Evolutionary conservation across 2,797 vertebrate species (phyloP).

Genomic region (Spatula clypeata): DNA sequence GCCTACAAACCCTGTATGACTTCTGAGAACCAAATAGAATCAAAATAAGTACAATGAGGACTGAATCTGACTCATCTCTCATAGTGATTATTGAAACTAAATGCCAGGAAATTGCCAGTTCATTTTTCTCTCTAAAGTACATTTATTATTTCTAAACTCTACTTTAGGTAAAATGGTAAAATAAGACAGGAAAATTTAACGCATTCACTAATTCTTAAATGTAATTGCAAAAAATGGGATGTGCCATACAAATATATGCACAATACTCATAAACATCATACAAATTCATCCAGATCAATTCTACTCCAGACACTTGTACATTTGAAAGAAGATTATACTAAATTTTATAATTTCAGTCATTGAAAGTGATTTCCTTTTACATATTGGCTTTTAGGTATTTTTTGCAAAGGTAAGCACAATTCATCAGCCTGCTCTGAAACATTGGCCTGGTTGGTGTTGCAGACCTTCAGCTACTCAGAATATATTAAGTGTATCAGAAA

Average conservation of each 20-base stretch:
- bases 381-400: not conserved
- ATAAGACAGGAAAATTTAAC: not conserved
- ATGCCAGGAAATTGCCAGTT: not conserved
- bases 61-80: not conserved
- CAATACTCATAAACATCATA: not conserved
- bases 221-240: not conserved
- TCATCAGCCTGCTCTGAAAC: not conserved
- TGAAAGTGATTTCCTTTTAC: constrained; percentile 8
- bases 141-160: not conserved
- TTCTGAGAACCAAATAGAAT: not conserved
- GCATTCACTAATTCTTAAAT: constrained; percentile 15
- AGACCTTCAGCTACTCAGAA: not conserved
- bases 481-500: not conserved
- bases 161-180: not conserved
- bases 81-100: not conserved
- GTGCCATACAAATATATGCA: constrained; percentile 1
- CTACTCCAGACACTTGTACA: not conserved
- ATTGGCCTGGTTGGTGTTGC: not conserved
- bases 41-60: not conserved
- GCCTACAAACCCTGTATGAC: not conserved
- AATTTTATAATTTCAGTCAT: not conserved
- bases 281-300: not conserved
- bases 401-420: not conserved
- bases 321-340: not conserved
- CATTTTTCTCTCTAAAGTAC: not conserved